Evolutionary conservation across 2,797 vertebrate genomes (phyloP).

Genomic region (Megalops cyprinoides): DNA sequence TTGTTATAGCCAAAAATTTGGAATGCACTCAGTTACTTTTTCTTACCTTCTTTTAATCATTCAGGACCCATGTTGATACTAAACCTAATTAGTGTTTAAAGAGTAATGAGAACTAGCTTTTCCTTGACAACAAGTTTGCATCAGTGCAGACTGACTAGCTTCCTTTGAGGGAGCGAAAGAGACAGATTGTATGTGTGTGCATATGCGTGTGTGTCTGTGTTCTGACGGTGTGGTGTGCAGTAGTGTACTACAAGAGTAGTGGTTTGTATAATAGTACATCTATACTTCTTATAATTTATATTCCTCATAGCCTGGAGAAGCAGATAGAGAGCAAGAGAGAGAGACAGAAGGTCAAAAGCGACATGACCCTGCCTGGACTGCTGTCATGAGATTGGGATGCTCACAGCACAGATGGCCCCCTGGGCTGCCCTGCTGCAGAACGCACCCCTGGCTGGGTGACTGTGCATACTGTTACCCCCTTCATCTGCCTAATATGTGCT

Average conservation of each 20-base stretch:
- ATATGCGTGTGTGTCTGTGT: neutral
- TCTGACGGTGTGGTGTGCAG: neutral
- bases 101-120: too few species aligned
- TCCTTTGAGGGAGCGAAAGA: too few species aligned
- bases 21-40: neutral
- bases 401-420: constrained; percentile 22
- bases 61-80: too few species aligned
- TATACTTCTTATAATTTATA: too few species aligned
- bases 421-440: neutral
- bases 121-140: too few species aligned
- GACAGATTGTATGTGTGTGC: neutral
- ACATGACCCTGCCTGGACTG: constrained; percentile 5
- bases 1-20: neutral
- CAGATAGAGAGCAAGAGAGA: neutral
- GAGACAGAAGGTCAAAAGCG: neutral
- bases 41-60: too few species aligned
- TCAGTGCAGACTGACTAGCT: too few species aligned
- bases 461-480: neutral
- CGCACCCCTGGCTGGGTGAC: neutral
- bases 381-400: neutral
- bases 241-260: too few species aligned
- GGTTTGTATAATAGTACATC: too few species aligned
- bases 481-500: too few species aligned
- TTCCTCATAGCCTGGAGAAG: too few species aligned
- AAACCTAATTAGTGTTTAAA: too few species aligned